A percentile compares a stretch with the other conserved stretches of the same genome.
Evolutionary conservation across 1,140 invertebrate species (phyloP).

Genomic region (Heterodera schachtii): DNA sequence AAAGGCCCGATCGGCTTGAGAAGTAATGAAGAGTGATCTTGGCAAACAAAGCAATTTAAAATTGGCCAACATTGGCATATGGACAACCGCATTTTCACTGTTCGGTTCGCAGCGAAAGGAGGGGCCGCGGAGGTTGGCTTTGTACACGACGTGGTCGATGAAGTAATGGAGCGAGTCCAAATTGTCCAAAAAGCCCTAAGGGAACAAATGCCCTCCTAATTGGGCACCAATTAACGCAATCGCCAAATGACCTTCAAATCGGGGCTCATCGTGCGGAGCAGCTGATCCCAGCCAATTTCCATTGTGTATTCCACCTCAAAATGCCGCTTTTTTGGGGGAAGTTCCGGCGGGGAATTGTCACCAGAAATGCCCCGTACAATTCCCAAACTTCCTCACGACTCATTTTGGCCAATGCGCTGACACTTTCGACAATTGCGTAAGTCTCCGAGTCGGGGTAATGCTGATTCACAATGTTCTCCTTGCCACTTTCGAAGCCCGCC

Average conservation of each 20-base stretch:
- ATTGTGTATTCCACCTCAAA: slow-evolving; percentile 50
- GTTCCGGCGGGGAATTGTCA: not conserved
- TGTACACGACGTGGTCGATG: slow-evolving; percentile 64
- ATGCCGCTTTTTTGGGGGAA: not conserved
- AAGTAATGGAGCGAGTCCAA: slow-evolving; percentile 63
- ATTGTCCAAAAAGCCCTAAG: slow-evolving; percentile 59
- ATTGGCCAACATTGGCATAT: not conserved
- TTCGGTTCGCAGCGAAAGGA: slow-evolving; percentile 66
- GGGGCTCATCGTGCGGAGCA: slow-evolving; percentile 58
- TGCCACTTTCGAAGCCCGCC: slow-evolving; percentile 58
- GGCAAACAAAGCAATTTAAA: not conserved
- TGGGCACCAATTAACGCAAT: no score
- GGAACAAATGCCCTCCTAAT: no score
- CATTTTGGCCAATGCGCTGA: slow-evolving; percentile 50
- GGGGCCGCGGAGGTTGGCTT: slow-evolving; percentile 59
- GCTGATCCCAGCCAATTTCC: slow-evolving; percentile 61
- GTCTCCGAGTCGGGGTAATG: slow-evolving; percentile 58
- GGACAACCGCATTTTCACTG: slow-evolving; percentile 49
- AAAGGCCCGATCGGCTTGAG: slow-evolving; percentile 64
- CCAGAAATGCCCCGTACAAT: slow-evolving; percentile 56
- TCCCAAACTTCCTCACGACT: slow-evolving; percentile 58
- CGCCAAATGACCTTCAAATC: slow-evolving; percentile 49
- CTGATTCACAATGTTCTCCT: slow-evolving; percentile 58
- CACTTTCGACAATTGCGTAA: slow-evolving; percentile 53
- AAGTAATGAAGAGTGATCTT: slow-evolving; percentile 67